Conservation (phyloP, 2,797 vertebrate species). For the Eupleurogrammus muticus region DNA sequence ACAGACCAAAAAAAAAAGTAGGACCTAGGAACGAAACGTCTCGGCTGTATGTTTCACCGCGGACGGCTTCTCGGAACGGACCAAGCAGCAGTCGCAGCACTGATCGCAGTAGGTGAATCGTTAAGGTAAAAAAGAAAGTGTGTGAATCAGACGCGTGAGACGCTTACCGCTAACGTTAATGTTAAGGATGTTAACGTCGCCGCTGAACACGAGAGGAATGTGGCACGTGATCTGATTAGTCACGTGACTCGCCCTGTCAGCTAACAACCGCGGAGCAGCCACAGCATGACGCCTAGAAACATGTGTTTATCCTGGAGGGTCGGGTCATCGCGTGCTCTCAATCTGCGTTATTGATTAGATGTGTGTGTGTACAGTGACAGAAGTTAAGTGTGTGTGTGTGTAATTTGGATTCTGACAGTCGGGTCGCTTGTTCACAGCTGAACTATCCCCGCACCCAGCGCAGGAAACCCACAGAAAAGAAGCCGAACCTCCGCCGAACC, state of each 20-base stretch:
- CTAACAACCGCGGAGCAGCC: background rate
- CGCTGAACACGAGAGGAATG: background rate
- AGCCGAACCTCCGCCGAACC: background rate
- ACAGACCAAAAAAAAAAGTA: no score
- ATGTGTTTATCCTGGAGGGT: background rate
- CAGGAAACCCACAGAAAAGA: conserved; percentile 6
- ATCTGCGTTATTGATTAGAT: fast-evolving
- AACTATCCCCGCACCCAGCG: no score
- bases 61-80: conserved; percentile 42
- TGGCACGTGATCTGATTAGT: no score
- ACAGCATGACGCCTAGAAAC: conserved; percentile 15
- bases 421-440: background rate
- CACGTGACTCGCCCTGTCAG: background rate
- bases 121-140: conserved; percentile 38
- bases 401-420: no score
- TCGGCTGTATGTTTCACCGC: conserved; percentile 7
- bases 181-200: fast-evolving
- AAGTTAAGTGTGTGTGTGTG: background rate
- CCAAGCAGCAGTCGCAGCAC: background rate
- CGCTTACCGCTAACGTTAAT: background rate
- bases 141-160: background rate
- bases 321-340: fast-evolving
- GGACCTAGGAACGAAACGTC: background rate
- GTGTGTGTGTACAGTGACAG: background rate
- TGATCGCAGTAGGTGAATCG: background rate